Evolutionary conservation across 2,113 vertebrate species (phyloP), one percentile per base, ranked within the genome.

Genomic region (Chaenogobius annularis): DNA sequence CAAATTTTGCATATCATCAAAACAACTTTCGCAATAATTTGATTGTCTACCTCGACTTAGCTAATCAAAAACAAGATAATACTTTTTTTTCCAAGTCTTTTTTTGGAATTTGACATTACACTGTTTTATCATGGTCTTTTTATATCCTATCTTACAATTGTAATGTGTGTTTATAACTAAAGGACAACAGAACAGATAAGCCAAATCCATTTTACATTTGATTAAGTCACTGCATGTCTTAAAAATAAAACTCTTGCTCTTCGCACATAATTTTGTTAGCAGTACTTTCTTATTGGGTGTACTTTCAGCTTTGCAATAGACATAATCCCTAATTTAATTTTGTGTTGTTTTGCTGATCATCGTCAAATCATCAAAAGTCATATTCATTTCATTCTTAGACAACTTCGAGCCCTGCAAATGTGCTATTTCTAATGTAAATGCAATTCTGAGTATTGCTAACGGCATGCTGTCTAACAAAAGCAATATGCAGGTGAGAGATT

Each of bases 401-500:
- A 23, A 67, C 54, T 66, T 47, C 43, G 43, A 54, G 26, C 52
- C 62, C 23, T 43, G 64, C 61, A 72, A 70, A 77, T 47, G 61
- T 15, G 43, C 5, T 5, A 52, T 74, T 64, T 68, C n/a, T 23
- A 66, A 50, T 46, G 22, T 13, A 64, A 72, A 74, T 82, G 70
- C 66, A 50, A 69, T 54, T 65, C 56, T 14, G 14, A 26, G 58
- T 55, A 58, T 72, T 23, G 26, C 22, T 66, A 59, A 69, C 19
- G n/a, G 70, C 64, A 46, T 74, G 44, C 26, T 52, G 48, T 12
- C 65, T 46, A 65, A 79, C 74, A 72, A 86, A 81, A 81, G 73
- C 65, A 81, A 81, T 72, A 76, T 64, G 5, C 69, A 70, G 74
- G 70, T 86, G 85, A 77, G 75, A 82, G 69, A 77, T 77, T 86